A percentile compares a stretch with the other conserved stretches of the same genome.
These are phyloP conservation scores for Elgaria multicarinata DNA, from an alignment of 2,113 vertebrate genomes.

Conservation along the genomic window DNA sequence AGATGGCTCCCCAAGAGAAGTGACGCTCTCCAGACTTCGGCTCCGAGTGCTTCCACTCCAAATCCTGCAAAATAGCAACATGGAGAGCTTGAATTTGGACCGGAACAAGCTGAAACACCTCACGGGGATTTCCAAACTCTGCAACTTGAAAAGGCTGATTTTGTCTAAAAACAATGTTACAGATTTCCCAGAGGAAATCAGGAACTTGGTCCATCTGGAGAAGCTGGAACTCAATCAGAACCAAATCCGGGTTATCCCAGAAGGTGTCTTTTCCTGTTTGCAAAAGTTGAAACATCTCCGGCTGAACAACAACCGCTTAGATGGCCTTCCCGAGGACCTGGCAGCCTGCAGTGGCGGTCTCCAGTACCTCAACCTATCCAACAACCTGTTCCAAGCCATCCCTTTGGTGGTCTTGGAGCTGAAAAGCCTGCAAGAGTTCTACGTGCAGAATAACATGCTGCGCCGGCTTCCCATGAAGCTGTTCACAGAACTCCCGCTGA, in stretches of 20 bases:
- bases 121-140: conserved; percentile 52
- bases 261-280: conserved; percentile 64
- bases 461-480: conserved; percentile 67
- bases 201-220: conserved; percentile 63
- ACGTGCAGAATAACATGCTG: conserved; percentile 71
- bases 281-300: conserved; percentile 69
- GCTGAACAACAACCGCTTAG: conserved; percentile 73
- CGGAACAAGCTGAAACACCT: conserved; percentile 71
- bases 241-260: conserved; percentile 64
- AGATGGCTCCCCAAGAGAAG: not conserved
- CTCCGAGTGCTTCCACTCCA: conserved; percentile 50
- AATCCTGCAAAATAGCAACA: conserved; percentile 13
- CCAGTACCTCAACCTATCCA: conserved; percentile 75
- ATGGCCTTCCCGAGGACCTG: conserved; percentile 72
- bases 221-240: conserved; percentile 79
- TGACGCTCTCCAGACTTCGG: conserved; percentile 50
- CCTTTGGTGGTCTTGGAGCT: conserved; percentile 65
- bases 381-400: conserved; percentile 69
- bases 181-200: conserved; percentile 73
- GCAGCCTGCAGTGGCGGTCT: conserved; percentile 63
- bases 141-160: conserved; percentile 70
- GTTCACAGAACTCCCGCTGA: conserved; percentile 64
- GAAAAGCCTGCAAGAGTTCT: conserved; percentile 62
- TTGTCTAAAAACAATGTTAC: conserved; percentile 72
- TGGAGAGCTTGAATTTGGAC: conserved; percentile 61